Conservation (phyloP, 2,888 invertebrate species). For the Alsophila aescularia region DNA sequence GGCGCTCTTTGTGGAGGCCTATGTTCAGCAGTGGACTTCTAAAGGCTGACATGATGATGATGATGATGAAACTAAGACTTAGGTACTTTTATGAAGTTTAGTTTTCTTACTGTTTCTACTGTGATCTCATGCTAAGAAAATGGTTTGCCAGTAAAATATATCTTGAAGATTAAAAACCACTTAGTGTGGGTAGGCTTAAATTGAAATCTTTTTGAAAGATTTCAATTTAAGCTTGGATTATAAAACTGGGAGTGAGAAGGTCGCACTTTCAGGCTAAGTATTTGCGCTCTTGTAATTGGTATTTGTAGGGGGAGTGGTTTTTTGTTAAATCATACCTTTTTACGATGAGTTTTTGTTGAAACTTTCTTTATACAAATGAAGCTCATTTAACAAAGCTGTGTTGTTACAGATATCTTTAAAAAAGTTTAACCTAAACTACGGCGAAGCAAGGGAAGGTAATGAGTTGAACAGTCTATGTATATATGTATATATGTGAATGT, state of each 20-base stretch:
- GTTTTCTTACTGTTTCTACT: not conserved
- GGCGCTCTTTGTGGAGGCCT: too few relatives aligned
- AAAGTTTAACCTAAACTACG: too few relatives aligned
- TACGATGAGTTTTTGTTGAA: not conserved
- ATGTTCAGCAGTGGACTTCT: too few relatives aligned
- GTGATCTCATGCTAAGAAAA: constrained; percentile 6
- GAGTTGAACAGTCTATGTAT: too few relatives aligned
- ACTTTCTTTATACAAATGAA: not conserved
- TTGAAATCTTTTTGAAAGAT: constrained; percentile 15
- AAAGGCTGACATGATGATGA: too few relatives aligned
- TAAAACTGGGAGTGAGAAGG: constrained; percentile 6
- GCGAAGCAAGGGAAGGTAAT: too few relatives aligned
- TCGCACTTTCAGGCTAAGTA: constrained; percentile 5
- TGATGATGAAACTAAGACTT: too few relatives aligned
- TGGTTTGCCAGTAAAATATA: constrained; percentile 20
- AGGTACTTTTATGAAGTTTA: not conserved
- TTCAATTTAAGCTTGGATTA: constrained; percentile 12
- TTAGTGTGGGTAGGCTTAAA: constrained; percentile 30
- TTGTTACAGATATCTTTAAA: not conserved
- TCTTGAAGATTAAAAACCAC: constrained; percentile 42
- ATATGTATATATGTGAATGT: too few relatives aligned
- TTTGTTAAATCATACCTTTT: constrained; percentile 1
- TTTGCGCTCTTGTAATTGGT: constrained; percentile 9
- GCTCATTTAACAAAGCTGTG: not conserved
- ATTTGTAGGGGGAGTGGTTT: not conserved